phyloP scores from a whole-genome alignment of 2,113 vertebrate species.

The Microtus pennsylvanicus region DNA sequence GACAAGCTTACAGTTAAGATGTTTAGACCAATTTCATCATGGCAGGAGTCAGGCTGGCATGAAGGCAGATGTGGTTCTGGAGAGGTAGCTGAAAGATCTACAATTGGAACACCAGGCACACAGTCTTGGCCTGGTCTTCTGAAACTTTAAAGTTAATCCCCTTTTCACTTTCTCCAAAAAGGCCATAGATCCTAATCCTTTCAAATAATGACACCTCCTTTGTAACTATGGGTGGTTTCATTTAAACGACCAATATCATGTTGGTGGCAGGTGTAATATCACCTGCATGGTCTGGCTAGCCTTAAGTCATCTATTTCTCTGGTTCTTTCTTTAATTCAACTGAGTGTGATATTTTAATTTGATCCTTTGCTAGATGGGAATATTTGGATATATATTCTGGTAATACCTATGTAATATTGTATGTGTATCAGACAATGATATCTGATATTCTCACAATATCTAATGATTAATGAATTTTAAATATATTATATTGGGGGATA shows the following conservation, averaged over 20 bases:
- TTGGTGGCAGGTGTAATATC: fast-evolving
- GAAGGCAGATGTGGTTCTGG: neutral
- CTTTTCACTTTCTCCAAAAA: neutral
- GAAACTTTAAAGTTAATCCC: neutral
- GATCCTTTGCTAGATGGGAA: neutral
- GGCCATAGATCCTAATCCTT: neutral
- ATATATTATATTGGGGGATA: neutral
- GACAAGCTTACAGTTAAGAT: neutral
- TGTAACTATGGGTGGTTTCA: neutral
- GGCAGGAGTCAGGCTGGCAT: neutral
- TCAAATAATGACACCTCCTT: neutral
- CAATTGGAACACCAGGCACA: neutral
- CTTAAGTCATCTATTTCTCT: neutral
- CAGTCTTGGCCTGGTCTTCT: neutral
- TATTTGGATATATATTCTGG: neutral
- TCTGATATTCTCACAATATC: neutral
- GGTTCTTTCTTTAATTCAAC: neutral
- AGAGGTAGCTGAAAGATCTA: neutral
- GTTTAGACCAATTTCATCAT: neutral
- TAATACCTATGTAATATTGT: neutral
- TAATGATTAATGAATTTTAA: neutral
- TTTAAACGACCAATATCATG: neutral
- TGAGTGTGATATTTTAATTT: neutral
- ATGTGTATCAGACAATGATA: neutral
- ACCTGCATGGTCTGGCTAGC: fast-evolving